A percentile compares a stretch with the other conserved stretches of the same genome.
phyloP scores from a whole-genome alignment of 2,113 vertebrate genomes.

The Xiphias gladius region DNA sequence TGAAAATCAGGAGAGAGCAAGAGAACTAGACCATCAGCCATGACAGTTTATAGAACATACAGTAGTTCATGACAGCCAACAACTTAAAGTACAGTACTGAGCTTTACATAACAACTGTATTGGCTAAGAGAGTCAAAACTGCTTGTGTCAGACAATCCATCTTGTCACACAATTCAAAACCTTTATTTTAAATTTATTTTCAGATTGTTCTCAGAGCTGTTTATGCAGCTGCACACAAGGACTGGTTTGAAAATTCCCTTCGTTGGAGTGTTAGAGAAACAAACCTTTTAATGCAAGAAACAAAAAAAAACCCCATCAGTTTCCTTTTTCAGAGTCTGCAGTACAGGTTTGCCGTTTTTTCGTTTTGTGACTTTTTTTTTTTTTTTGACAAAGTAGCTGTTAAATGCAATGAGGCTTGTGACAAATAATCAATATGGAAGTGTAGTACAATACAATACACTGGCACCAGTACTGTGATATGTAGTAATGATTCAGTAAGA shows the following conservation, averaged over 20 bases:
- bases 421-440: slow-evolving; percentile 27
- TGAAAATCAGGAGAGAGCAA: neutral
- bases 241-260: slow-evolving; percentile 8
- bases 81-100: neutral
- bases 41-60: neutral
- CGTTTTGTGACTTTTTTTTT: neutral
- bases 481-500: neutral
- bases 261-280: neutral
- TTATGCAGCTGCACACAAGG: neutral
- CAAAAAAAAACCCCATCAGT: neutral
- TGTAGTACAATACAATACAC: neutral
- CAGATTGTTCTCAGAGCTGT: neutral
- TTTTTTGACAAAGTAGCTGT: slow-evolving; percentile 10
- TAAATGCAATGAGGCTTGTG: slow-evolving; percentile 21
- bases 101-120: neutral
- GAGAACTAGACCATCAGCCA: no score
- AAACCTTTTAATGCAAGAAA: neutral
- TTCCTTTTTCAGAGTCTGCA: neutral
- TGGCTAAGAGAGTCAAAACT: neutral
- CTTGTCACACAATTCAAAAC: neutral
- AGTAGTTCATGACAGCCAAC: neutral
- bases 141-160: neutral
- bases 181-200: neutral
- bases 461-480: neutral
- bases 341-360: neutral